Base-by-base conservation (phyloP, 2,797 vertebrate species). In the Urocyon cinereoargenteus region DNA sequence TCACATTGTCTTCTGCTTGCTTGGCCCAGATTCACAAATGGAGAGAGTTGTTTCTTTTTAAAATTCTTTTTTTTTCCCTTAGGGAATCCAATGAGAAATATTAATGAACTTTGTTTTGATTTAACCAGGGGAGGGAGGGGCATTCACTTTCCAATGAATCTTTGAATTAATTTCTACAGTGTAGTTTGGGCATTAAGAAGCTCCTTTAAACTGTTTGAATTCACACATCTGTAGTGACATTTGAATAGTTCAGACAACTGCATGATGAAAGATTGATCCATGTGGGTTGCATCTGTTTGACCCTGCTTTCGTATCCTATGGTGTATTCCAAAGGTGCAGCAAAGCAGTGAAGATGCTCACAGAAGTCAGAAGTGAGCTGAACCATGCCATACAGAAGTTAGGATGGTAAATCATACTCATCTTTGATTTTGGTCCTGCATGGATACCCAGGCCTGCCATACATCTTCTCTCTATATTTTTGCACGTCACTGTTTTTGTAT, bases 1-100 rank as follows among this genome's bases (percentile, higher is more conserved):
- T 90, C 62, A 85, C 36, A 89, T 57, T 4, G 6, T 97, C 93
- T 97, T 97, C 97, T 97, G 92, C 81, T 97, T 81, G 8, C 34
- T 97, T 97, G 96, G 96, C 92, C 55, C 78, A 92, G 90, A 97
- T 96, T 95, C 96, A 97, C 87, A 96, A 73, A 84, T 34, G 49
- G 31, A 90, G 31, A 90, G 49, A 93, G 81, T 53, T 68, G 82
- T 94, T 96, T 96, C 61, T 91, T 79, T 90, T 88, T 31, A 36
- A 90, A 95, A 34, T 88, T 91, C 1, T 77, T 86, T 85, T 88
- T 57, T 77, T 45, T 45, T 8, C 40, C 40, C 61, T 93, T 75
- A 93, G 97, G 73, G 49, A 91, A 91, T 62, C 36, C 83, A 77
- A n/a, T 92, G 26, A 92, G 90, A 94, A 82, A 34, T 78, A 92